These are phyloP conservation scores for Neoarius graeffei DNA, from an alignment of 2,113 vertebrate genomes.

Conservation along the genomic window DNA sequence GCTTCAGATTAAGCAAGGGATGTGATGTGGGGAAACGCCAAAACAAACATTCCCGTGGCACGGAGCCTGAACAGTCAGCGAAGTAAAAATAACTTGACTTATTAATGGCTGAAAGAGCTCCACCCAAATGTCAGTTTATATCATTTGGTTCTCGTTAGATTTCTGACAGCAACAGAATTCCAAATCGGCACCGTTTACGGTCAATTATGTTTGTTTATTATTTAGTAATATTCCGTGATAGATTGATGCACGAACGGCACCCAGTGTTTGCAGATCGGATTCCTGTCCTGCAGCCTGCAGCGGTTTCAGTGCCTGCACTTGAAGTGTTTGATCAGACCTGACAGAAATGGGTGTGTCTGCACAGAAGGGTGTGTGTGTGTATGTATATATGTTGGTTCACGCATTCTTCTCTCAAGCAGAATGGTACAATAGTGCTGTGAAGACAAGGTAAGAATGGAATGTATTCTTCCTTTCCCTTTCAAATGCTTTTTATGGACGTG, in stretches of 20 bases:
- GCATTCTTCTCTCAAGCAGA: neutral
- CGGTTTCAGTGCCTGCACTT: neutral
- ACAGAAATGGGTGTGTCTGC: constrained; percentile 36
- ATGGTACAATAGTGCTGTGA: neutral
- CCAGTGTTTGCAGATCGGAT: neutral
- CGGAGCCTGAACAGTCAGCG: neutral
- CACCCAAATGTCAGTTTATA: constrained; percentile 7
- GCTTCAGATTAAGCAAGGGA: neutral
- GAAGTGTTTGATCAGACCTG: neutral
- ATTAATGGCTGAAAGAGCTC: neutral
- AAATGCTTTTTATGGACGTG: no score
- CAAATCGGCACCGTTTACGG: neutral
- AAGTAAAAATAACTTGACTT: neutral
- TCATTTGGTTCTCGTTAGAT: neutral
- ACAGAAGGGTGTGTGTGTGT: neutral
- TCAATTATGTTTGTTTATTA: no score
- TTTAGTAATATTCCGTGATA: no score
- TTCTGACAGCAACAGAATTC: neutral
- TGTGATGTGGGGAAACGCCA: neutral
- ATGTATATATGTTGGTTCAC: neutral
- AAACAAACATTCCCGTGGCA: constrained; percentile 14
- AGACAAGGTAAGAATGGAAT: constrained; percentile 19
- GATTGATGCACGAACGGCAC: neutral
- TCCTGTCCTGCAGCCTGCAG: constrained; percentile 13
- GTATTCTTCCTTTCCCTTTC: neutral